Conservation (phyloP, 2,797 vertebrate genomes). For the Heterohyrax brucei region DNA sequence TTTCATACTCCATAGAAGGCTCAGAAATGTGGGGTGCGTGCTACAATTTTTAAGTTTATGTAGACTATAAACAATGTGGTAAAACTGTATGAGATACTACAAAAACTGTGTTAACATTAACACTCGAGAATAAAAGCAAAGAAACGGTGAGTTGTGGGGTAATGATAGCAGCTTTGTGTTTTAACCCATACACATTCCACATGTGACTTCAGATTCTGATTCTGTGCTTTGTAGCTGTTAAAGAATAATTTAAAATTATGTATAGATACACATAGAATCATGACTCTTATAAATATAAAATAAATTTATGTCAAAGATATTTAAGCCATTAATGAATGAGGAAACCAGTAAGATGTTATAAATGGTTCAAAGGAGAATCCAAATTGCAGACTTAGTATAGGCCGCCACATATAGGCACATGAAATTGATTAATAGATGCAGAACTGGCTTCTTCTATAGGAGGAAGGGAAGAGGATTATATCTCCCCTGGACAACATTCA, state of each 20-base stretch:
- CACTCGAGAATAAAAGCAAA: constrained; percentile 35
- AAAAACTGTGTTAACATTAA: constrained; percentile 44
- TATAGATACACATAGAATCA: too few species aligned
- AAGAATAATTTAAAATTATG: not conserved
- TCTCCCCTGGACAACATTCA: constrained; percentile 10
- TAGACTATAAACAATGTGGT: constrained; percentile 43
- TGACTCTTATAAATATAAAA: constrained; percentile 32
- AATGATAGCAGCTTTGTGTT: constrained; percentile 16
- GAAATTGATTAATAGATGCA: constrained; percentile 31
- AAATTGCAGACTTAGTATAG: not conserved
- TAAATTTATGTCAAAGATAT: not conserved
- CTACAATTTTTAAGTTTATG: constrained; percentile 49
- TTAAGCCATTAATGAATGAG: constrained; percentile 56
- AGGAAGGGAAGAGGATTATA: not conserved
- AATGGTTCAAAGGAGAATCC: constrained; percentile 19
- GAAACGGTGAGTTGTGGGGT: not conserved
- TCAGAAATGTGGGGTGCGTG: constrained; percentile 22
- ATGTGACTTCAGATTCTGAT: constrained; percentile 3
- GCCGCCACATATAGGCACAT: not conserved
- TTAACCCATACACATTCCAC: not conserved
- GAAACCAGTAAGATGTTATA: constrained; percentile 13
- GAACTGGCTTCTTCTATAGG: not conserved
- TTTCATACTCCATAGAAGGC: constrained; percentile 23
- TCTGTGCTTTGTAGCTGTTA: constrained; percentile 11
- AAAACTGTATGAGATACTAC: not conserved